A percentile compares a stretch with the other conserved stretches of the same genome.
These are phyloP conservation scores for Aricia agestis DNA, from an alignment of 1,140 invertebrate genomes.

Conservation along the genomic window DNA sequence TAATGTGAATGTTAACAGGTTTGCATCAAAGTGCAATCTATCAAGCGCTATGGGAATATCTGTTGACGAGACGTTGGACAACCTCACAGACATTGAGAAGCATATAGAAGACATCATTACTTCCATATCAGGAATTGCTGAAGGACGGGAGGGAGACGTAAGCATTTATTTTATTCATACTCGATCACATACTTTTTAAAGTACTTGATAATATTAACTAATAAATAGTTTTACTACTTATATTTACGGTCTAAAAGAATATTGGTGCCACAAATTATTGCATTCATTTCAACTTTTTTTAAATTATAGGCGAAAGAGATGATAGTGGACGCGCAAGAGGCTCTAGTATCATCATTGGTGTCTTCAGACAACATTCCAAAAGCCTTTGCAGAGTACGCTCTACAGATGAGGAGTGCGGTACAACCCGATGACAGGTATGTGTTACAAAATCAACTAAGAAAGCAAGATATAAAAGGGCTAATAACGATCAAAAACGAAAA, in stretches of 20 bases:
- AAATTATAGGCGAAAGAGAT: not conserved
- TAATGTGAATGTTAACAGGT: not conserved
- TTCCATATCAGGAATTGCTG: not conserved
- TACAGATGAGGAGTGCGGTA: not conserved
- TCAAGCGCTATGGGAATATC: conserved; percentile 3
- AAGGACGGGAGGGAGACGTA: not conserved
- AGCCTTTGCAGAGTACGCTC: not conserved
- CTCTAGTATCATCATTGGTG: not conserved
- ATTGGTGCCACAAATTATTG: not conserved
- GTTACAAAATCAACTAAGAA: not conserved
- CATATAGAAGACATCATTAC: not conserved
- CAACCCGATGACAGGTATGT: not conserved
- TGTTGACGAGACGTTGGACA: not conserved
- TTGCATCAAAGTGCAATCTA: not conserved
- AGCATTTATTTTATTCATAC: not conserved
- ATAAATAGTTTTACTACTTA: too few species aligned
- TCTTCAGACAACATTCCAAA: not conserved
- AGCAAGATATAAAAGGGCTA: too few species aligned
- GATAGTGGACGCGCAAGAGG: not conserved
- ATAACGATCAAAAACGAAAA: too few species aligned
- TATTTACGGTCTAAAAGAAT: not conserved
- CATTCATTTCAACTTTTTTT: not conserved
- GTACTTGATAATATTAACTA: too few species aligned
- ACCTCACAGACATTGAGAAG: not conserved
- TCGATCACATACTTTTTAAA: too few species aligned